Evolutionary conservation across 2,113 vertebrate species (phyloP).

Genomic region (Mungos mungo): DNA sequence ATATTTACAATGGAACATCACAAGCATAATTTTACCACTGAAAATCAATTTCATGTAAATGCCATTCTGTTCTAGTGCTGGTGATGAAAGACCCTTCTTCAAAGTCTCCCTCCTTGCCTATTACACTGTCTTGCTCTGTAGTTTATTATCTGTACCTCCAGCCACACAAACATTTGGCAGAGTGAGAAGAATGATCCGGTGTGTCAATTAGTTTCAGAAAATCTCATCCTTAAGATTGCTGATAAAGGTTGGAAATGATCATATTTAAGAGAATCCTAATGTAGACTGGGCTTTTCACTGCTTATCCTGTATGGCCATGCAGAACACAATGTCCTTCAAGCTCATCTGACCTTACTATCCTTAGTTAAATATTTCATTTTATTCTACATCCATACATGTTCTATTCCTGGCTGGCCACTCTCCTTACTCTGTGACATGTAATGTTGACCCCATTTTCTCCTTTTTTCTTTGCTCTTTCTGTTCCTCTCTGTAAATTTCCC

Average conservation of each 20-base stretch:
- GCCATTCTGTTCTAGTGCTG: slow-evolving; percentile 63
- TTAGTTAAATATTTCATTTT: not conserved
- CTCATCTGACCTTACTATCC: not conserved
- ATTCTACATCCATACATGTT: not conserved
- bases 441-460: not conserved
- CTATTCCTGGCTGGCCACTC: not conserved
- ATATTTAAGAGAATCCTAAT: slow-evolving; percentile 37
- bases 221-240: not conserved
- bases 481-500: not conserved
- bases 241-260: slow-evolving; percentile 65
- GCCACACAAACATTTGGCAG: slow-evolving; percentile 44
- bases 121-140: slow-evolving; percentile 60
- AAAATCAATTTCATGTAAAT: slow-evolving; percentile 81
- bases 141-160: slow-evolving; percentile 73
- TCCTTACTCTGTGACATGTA: not conserved
- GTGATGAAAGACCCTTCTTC: slow-evolving; percentile 49
- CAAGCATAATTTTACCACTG: slow-evolving; percentile 77
- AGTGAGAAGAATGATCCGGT: slow-evolving; percentile 30
- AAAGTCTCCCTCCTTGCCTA: slow-evolving; percentile 56
- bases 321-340: not conserved
- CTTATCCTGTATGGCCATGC: not conserved
- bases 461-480: not conserved
- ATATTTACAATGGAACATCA: slow-evolving; percentile 76
- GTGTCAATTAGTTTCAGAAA: slow-evolving; percentile 65
- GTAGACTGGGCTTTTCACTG: not conserved